Conservation (phyloP, 2,888 invertebrate species). For the Mesorhabditis sp. region DNA sequence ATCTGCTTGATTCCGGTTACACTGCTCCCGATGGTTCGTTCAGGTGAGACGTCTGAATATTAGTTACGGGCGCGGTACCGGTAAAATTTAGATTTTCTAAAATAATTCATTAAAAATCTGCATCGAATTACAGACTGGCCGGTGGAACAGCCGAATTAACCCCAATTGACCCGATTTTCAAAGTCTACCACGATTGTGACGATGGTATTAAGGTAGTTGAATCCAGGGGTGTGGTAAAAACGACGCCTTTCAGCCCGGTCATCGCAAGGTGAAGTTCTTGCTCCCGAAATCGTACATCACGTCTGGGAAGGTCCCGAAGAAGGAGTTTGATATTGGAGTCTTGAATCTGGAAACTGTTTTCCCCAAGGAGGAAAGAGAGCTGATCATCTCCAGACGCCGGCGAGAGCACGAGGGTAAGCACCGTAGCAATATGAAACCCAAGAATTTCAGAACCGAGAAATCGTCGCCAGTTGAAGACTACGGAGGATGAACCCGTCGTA, state of each 20-base stretch:
- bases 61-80: background rate
- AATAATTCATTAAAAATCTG: background rate
- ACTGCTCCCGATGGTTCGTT: slow-evolving; percentile 37
- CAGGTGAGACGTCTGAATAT: background rate
- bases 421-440: no score
- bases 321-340: slow-evolving; percentile 36
- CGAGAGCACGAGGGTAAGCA: slow-evolving; percentile 8
- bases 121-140: slow-evolving; percentile 8
- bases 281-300: slow-evolving; percentile 41
- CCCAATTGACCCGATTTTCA: slow-evolving; percentile 44
- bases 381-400: slow-evolving; percentile 27
- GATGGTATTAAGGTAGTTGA: slow-evolving; percentile 34
- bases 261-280: slow-evolving; percentile 35
- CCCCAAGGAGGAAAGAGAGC: slow-evolving; percentile 27
- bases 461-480: no score
- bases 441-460: no score
- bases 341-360: slow-evolving; percentile 31
- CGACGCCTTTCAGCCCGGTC: slow-evolving; percentile 27
- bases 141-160: slow-evolving; percentile 40
- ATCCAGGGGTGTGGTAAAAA: background rate
- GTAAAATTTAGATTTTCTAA: background rate
- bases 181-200: slow-evolving; percentile 44
- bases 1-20: slow-evolving; percentile 41
- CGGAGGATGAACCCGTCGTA: no score
- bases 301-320: slow-evolving; percentile 36